Percentiles rank a stretch among this genome's conserved stretches.
phyloP scores from a whole-genome alignment of 2,888 invertebrate genomes.

The Coecobrya sp. region DNA sequence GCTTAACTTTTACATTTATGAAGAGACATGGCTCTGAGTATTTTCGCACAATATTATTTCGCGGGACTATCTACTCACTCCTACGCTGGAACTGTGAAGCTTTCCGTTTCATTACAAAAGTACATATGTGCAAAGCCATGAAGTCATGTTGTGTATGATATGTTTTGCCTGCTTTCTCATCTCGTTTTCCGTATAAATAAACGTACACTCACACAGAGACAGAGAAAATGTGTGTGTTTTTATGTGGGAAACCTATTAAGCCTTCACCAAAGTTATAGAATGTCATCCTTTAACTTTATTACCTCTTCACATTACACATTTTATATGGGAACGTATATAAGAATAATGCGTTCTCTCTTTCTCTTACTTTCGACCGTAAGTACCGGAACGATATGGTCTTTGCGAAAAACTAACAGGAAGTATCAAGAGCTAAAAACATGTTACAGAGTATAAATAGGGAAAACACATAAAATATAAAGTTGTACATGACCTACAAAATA shows the following conservation, averaged over 20 bases:
- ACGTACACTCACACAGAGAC: neutral
- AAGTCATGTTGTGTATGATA: conserved; percentile 35
- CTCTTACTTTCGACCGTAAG: neutral
- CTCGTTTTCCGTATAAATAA: conserved; percentile 24
- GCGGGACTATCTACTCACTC: neutral
- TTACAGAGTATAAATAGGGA: neutral
- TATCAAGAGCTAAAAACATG: conserved; percentile 40
- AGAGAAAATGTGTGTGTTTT: conserved; percentile 11
- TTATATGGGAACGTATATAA: conserved; percentile 60
- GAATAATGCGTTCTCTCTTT: conserved; percentile 68
- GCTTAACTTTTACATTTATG: conserved; percentile 31
- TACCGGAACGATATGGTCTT: conserved; percentile 23
- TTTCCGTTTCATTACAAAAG: conserved; percentile 21
- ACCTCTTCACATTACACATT: conserved; percentile 75
- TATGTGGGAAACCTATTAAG: conserved; percentile 65
- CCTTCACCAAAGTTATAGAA: conserved; percentile 71
- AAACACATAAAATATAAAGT: conserved; percentile 30
- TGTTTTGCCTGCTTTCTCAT: conserved; percentile 5
- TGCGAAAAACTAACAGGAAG: conserved; percentile 54
- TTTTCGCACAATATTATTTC: conserved; percentile 23
- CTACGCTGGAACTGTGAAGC: neutral
- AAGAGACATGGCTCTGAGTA: neutral
- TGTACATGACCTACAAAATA: conserved; percentile 55
- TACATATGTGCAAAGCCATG: conserved; percentile 30
- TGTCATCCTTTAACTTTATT: conserved; percentile 79